Conservation (phyloP, 1,140 invertebrate genomes). For the Ostrea edulis region DNA sequence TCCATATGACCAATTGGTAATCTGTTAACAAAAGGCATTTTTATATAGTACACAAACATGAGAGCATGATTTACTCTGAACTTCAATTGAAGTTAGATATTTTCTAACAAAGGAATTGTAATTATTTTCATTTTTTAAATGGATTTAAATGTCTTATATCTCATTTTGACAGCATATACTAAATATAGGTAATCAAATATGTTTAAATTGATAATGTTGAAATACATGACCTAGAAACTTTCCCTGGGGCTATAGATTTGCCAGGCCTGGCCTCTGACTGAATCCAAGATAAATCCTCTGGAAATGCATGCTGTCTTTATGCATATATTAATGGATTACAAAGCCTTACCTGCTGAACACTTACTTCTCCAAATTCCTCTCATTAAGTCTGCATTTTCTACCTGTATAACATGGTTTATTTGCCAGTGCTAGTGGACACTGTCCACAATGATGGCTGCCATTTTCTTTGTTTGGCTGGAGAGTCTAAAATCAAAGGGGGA, state of each 20-base stretch:
- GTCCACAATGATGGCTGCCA: slow-evolving; percentile 34
- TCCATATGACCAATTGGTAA: too few relatives aligned
- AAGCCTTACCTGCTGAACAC: not conserved
- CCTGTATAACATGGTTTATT: not conserved
- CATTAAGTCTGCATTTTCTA: not conserved
- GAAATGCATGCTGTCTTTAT: not conserved
- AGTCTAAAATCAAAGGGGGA: not conserved
- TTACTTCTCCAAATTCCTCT: not conserved
- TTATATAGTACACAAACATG: too few relatives aligned
- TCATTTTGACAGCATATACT: too few relatives aligned
- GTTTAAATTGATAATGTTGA: too few relatives aligned
- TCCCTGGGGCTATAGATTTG: not conserved
- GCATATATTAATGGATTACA: not conserved
- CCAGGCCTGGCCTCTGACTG: not conserved
- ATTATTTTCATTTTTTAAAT: too few relatives aligned
- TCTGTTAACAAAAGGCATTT: too few relatives aligned
- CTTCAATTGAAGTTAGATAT: too few relatives aligned
- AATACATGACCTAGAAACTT: not conserved
- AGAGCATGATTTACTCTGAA: too few relatives aligned
- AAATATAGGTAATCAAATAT: too few relatives aligned
- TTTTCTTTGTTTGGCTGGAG: slow-evolving; percentile 35
- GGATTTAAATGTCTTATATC: too few relatives aligned
- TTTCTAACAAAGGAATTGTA: too few relatives aligned
- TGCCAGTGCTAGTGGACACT: not conserved
- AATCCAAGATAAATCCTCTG: not conserved